Conservation (phyloP, 2,113 vertebrate species). For the Ameiurus melas region DNA sequence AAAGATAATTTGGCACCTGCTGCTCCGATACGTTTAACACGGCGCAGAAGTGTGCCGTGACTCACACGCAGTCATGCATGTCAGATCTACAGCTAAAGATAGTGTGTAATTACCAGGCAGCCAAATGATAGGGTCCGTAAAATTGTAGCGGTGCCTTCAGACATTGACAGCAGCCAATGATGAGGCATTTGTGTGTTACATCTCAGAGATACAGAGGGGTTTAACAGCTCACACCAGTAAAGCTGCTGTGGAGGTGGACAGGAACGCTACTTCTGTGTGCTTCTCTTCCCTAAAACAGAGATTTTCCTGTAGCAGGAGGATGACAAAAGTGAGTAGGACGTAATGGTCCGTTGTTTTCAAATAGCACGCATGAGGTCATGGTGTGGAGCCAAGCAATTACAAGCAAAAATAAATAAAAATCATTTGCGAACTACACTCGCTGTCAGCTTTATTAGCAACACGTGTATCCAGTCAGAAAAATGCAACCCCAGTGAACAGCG, state of each 20-base stretch:
- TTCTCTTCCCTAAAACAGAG: constrained; percentile 5
- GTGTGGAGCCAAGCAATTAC: not conserved
- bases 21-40: constrained; percentile 23
- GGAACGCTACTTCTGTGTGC: constrained; percentile 14
- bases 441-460: not conserved
- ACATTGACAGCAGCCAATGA: constrained; percentile 41
- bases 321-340: not conserved
- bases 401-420: not conserved
- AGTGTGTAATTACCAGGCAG: constrained; percentile 48
- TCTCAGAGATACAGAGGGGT: constrained; percentile 9
- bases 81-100: constrained; percentile 47
- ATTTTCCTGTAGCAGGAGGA: not conserved
- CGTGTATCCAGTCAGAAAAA: not conserved
- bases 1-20: constrained; percentile 35
- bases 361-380: not conserved
- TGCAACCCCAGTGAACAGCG: no score
- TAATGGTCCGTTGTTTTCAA: not conserved
- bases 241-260: constrained; percentile 33
- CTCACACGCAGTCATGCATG: constrained; percentile 28
- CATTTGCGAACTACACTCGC: not conserved
- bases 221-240: constrained; percentile 5
- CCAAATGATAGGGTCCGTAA: constrained; percentile 47
- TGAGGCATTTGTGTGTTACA: constrained; percentile 28
- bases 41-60: constrained; percentile 18
- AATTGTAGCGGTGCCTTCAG: constrained; percentile 44